Evolutionary conservation across 2,113 vertebrate genomes (phyloP).

Genomic region (Podilymbus podiceps): DNA sequence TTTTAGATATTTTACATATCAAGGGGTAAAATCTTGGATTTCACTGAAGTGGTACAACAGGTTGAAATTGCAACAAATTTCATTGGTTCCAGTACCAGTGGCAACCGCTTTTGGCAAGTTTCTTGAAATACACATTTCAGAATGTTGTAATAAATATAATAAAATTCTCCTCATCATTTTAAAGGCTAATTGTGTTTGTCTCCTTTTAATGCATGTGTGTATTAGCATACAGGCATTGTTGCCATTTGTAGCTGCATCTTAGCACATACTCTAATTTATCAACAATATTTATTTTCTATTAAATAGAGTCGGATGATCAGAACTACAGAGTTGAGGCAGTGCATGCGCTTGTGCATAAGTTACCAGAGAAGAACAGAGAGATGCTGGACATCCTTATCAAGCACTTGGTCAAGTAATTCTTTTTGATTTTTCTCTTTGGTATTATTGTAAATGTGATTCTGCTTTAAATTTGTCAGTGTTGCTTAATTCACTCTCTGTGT

Average conservation of each 20-base stretch:
- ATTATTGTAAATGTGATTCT: background rate
- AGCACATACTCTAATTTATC: background rate
- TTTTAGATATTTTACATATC: background rate
- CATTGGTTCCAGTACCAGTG: background rate
- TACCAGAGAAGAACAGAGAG: constrained; percentile 92
- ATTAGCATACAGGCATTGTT: background rate
- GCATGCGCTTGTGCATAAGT: constrained; percentile 88
- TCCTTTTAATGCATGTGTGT: background rate
- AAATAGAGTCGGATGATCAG: constrained; percentile 93
- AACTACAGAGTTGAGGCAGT: constrained; percentile 94
- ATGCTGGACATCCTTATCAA: constrained; percentile 95
- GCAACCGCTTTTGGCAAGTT: background rate
- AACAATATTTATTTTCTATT: background rate
- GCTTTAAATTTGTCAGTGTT: background rate
- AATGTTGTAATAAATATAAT: background rate
- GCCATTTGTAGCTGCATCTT: background rate
- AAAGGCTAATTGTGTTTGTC: background rate
- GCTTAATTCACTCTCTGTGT: background rate
- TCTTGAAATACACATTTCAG: background rate
- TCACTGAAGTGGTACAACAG: background rate
- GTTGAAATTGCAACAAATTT: background rate
- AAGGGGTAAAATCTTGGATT: background rate
- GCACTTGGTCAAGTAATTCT: constrained; percentile 88
- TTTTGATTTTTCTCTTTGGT: background rate
- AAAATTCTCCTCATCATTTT: background rate